phyloP scores from a whole-genome alignment of 1,140 invertebrate species.

The Ostrea edulis region DNA sequence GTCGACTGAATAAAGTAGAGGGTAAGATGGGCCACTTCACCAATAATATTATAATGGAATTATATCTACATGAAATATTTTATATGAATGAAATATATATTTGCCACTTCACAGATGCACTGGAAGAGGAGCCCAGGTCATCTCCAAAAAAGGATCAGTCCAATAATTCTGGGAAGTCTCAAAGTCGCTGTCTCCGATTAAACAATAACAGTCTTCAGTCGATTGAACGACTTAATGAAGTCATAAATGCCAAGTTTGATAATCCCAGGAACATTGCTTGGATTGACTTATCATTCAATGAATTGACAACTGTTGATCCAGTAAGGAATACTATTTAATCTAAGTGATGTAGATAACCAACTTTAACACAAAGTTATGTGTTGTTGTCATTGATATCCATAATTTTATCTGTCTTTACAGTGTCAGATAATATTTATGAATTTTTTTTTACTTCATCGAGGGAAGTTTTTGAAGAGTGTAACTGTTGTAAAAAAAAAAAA shows the following conservation, averaged over 20 bases:
- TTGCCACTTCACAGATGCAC: conserved; percentile 55
- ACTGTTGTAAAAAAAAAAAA: not conserved
- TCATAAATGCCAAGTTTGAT: conserved; percentile 60
- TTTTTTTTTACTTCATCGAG: not conserved
- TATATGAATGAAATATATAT: not conserved
- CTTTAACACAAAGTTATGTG: not conserved
- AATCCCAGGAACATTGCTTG: conserved; percentile 67
- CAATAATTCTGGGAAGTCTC: conserved; percentile 60
- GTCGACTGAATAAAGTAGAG: conserved; percentile 56
- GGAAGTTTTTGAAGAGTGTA: not conserved
- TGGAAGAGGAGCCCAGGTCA: conserved; percentile 63
- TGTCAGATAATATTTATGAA: not conserved
- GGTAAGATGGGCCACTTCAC: conserved; percentile 45
- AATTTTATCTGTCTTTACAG: not conserved
- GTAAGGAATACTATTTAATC: conserved; percentile 55
- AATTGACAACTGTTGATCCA: conserved; percentile 64
- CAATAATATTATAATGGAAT: too few relatives aligned
- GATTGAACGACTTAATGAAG: conserved; percentile 58
- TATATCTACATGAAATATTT: too few relatives aligned
- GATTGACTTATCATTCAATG: conserved; percentile 74
- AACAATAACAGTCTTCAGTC: conserved; percentile 72
- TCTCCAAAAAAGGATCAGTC: conserved; percentile 43
- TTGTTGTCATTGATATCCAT: not conserved
- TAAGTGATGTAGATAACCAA: not conserved
- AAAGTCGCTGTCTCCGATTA: conserved; percentile 62